Base-by-base conservation (phyloP, 2,797 vertebrate genomes). In the Pangasius djambal region DNA sequence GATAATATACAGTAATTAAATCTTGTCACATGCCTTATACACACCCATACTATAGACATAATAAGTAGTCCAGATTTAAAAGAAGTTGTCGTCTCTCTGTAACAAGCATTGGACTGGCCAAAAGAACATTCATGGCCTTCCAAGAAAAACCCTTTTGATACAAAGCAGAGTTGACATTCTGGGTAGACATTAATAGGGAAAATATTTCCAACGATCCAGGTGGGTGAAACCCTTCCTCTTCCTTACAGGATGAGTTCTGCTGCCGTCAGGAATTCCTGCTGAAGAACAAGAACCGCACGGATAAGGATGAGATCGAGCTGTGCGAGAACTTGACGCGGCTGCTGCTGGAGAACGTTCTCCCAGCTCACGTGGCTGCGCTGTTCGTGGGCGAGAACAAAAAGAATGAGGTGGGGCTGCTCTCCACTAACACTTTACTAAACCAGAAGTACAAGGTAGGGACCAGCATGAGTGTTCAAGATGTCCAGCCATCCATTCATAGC, bases 251-350 rank as follows among this genome's bases (percentile, higher is more conserved):
- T 1, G 98, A 99, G 93, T 97, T 97, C 88, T 97, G 97, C 94
- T 99, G 97, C 93, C 97, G 98, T 34, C 93, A 98, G 92, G 98
- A 99, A 92, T 99, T 97, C 92, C 93, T 99, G 84, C 96, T 98
- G 92, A 99, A 99, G 94, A 98, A 97, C 89, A 99, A 99, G 94
- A 99, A 99, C 94, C 97, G 95, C 92, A 98, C 97, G 15, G 98
- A 99, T 81, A 97, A 98, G 0, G 99, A 99, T 5, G 98, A 99
- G 92, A 98, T 99, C 44, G 98, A 99, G 94, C 99, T 98, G 0
- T 96, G 98, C 95, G 98, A 99, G 95, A 99, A 99, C 0, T 97
- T 99, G 88, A 99, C 99, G 93, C 98, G 98, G 44, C 96, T 99
- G 31, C 95, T 99, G 79, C 94, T 99, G 94, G 99, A 99, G 94